These are phyloP conservation scores for Pipistrellus pygmaeus DNA, from an alignment of 2,797 vertebrate species.

Conservation along the genomic window DNA sequence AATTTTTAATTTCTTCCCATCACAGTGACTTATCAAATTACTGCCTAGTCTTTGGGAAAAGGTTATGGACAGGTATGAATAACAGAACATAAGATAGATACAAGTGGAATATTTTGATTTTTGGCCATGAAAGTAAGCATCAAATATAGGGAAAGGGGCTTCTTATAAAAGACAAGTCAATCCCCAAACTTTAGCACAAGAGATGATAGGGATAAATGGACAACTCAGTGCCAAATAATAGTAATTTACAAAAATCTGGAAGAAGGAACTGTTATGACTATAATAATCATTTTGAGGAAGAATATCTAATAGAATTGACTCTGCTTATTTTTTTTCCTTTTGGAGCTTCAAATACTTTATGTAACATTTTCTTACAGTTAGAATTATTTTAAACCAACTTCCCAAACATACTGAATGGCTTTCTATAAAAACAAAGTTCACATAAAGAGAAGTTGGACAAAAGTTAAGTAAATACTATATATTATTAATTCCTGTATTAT, in stretches of 20 bases:
- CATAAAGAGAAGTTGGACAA: not conserved
- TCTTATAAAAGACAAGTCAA: not conserved
- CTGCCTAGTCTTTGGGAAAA: not conserved
- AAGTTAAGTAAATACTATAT: slow-evolving; percentile 3
- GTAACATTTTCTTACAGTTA: not conserved
- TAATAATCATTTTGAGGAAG: not conserved
- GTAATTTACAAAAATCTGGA: not conserved
- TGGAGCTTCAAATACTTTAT: not conserved
- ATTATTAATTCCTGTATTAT: not conserved
- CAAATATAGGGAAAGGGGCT: not conserved
- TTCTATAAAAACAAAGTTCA: slow-evolving; percentile 9
- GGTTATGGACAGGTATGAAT: not conserved
- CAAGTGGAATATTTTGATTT: not conserved
- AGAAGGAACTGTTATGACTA: not conserved
- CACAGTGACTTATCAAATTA: not conserved
- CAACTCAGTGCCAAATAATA: not conserved
- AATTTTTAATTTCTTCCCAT: slow-evolving; percentile 16
- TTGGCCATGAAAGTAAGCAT: not conserved
- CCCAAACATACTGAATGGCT: not conserved
- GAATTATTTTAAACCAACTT: not conserved
- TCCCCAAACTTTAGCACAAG: not conserved
- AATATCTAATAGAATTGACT: not conserved
- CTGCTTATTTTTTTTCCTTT: not conserved
- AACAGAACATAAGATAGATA: not conserved
- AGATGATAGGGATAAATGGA: not conserved